These are phyloP conservation scores for Cosmia pyralina DNA, from an alignment of 2,888 invertebrate species.

Conservation along the genomic window DNA sequence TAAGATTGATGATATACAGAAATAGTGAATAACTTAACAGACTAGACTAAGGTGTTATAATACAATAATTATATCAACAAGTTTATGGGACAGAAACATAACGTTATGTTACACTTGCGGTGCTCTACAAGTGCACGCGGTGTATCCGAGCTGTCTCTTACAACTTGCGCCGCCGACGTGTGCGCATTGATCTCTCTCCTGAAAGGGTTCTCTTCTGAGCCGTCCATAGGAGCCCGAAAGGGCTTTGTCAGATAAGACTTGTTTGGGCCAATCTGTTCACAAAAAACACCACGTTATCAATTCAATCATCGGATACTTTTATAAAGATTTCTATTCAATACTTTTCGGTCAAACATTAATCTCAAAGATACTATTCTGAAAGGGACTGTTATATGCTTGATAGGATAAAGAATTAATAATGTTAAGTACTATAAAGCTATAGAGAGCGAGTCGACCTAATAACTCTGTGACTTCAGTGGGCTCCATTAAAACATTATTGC, in stretches of 20 bases:
- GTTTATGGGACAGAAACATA: neutral
- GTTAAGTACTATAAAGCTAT: constrained; percentile 71
- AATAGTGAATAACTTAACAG: no score
- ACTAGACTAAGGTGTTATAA: no score
- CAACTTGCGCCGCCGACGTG: constrained; percentile 55
- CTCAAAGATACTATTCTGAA: constrained; percentile 70
- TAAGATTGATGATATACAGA: no score
- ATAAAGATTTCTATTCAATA: constrained; percentile 63
- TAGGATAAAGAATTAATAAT: constrained; percentile 77
- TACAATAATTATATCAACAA: neutral
- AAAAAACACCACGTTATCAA: constrained; percentile 81
- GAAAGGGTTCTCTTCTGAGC: constrained; percentile 84
- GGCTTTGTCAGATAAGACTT: constrained; percentile 83
- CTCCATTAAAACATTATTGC: constrained; percentile 67
- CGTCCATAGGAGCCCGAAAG: constrained; percentile 76
- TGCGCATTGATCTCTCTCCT: constrained; percentile 80
- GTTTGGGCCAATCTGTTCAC: constrained; percentile 79
- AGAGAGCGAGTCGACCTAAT: constrained; percentile 64
- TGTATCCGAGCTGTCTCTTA: constrained; percentile 2
- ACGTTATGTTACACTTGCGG: neutral
- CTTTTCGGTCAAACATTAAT: constrained; percentile 63
- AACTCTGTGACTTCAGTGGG: constrained; percentile 59
- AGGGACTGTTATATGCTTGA: constrained; percentile 68
- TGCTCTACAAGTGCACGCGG: neutral
- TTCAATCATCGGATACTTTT: constrained; percentile 81